A percentile compares a stretch with the other conserved stretches of the same genome.
phyloP scores from a whole-genome alignment of 1,140 invertebrate genomes.

The Wasmannia auropunctata region DNA sequence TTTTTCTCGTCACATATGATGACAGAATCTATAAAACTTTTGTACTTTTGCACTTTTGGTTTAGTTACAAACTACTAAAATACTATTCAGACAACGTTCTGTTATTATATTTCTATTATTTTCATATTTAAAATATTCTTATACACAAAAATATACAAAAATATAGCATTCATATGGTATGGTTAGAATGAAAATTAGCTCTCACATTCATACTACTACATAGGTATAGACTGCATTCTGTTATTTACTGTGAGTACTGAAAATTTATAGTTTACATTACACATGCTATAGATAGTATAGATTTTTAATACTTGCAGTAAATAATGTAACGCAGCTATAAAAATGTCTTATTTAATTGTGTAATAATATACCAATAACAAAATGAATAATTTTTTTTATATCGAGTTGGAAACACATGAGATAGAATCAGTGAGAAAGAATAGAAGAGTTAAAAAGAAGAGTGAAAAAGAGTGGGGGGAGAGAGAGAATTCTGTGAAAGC shows the following conservation, averaged over 20 bases:
- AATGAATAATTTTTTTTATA: conserved; percentile 8
- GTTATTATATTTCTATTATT: not conserved
- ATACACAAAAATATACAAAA: not conserved
- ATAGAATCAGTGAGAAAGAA: not conserved
- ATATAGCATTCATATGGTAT: conserved; percentile 2
- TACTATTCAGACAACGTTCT: not conserved
- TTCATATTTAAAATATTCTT: not conserved
- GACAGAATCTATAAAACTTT: not conserved
- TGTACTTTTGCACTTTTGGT: not conserved
- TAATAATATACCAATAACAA: not conserved
- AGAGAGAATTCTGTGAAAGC: not conserved
- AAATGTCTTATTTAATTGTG: conserved; percentile 22
- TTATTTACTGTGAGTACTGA: too few species aligned
- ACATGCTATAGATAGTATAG: too few species aligned
- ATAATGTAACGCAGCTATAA: too few species aligned
- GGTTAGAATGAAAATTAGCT: not conserved
- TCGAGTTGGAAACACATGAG: not conserved
- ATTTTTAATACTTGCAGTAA: too few species aligned
- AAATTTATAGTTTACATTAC: too few species aligned
- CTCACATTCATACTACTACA: too few species aligned
- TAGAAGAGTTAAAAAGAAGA: not conserved
- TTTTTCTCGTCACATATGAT: not conserved
- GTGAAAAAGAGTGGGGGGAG: too few species aligned
- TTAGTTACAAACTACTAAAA: not conserved
- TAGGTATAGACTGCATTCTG: too few species aligned